A percentile compares a stretch with the other conserved stretches of the same genome.
These are phyloP conservation scores for Wiebesia pumilae DNA, from an alignment of 1,140 invertebrate genomes.

Conservation along the genomic window DNA sequence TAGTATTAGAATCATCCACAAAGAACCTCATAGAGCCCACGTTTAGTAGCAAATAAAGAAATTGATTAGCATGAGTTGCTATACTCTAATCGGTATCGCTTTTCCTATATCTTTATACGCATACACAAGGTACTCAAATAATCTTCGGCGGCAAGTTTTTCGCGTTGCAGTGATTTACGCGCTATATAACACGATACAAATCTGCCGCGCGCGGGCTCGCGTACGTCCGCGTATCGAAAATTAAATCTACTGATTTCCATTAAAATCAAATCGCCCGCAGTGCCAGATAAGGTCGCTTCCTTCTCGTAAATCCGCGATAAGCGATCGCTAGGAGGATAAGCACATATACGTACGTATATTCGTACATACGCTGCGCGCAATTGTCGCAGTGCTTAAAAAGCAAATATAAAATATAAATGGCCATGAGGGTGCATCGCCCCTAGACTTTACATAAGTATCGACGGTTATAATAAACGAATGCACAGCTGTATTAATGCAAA, in stretches of 20 bases:
- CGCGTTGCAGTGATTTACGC: slow-evolving; percentile 19
- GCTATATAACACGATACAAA: slow-evolving; percentile 28
- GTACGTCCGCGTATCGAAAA: slow-evolving; percentile 38
- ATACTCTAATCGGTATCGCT: slow-evolving; percentile 6
- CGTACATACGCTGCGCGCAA: neutral
- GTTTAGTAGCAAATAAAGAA: slow-evolving; percentile 1
- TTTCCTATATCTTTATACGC: slow-evolving; percentile 13
- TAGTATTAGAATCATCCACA: neutral
- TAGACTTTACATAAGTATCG: no score
- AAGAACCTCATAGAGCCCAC: neutral
- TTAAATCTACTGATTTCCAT: slow-evolving; percentile 51
- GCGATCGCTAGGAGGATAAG: neutral
- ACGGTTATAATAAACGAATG: no score
- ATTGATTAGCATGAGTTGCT: slow-evolving; percentile 19
- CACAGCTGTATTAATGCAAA: neutral
- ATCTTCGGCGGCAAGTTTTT: neutral
- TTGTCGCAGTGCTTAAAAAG: slow-evolving; percentile 11
- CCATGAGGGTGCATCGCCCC: neutral
- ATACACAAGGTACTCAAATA: neutral
- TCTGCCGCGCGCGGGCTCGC: slow-evolving; percentile 3
- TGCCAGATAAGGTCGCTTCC: slow-evolving; percentile 16
- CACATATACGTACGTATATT: neutral
- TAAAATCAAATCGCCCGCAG: slow-evolving; percentile 49
- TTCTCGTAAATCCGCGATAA: slow-evolving; percentile 49
- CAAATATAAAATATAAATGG: neutral